Evolutionary conservation across 1,140 invertebrate species (phyloP), one percentile per base, ranked within the genome.

Genomic region (Coptotermes formosanus): DNA sequence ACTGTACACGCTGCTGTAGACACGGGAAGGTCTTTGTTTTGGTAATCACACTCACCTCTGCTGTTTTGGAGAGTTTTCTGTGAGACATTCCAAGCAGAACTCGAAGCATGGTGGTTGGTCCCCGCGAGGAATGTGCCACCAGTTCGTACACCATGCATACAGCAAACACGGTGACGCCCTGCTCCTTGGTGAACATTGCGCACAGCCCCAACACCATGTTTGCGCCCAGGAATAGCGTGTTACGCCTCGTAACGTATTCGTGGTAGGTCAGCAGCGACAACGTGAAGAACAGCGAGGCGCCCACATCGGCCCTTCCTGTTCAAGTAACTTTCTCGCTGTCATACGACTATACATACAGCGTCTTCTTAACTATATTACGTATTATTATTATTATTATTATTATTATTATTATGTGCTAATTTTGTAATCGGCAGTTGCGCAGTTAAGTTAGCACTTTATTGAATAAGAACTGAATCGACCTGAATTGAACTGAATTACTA

Each of bases 271-370:
- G 92, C 89, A 99, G 96, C 88, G 97, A 95, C 52, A 96, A 91
- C 82, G 99, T 93, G 89, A 96, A 98, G 91, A 99, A 96, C 87
- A 98, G 95, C 89, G 97, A 97, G n/a, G 97, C 97, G 21, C 97
- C 94, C 32, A 99, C 92, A 91, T 99, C 98, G 12, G 98, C 98
- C 88, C 98, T 93, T 19, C 98, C 98, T 64, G 59, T 64, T 38
- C 21, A 99, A 98, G 82, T 99, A 16, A 48, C 48, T 1, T 48
- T 11, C 9, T 48, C 7, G 48, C 16, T 11, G n/a, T 97, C 97
- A 25, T 97, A 97, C 12, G n/a, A n/a, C 3, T 81, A 81, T 14
- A 38, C 14, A 81, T 8, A 38, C 3, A 81, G 32, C 9, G 75
- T 81, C 11, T 81, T 81, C 75, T 14, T 8, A 81, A 38, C 32